Percentiles rank a stretch among this genome's conserved stretches.
phyloP scores from a whole-genome alignment of 2,113 vertebrate genomes.

The Peromyscus polionotus region DNA sequence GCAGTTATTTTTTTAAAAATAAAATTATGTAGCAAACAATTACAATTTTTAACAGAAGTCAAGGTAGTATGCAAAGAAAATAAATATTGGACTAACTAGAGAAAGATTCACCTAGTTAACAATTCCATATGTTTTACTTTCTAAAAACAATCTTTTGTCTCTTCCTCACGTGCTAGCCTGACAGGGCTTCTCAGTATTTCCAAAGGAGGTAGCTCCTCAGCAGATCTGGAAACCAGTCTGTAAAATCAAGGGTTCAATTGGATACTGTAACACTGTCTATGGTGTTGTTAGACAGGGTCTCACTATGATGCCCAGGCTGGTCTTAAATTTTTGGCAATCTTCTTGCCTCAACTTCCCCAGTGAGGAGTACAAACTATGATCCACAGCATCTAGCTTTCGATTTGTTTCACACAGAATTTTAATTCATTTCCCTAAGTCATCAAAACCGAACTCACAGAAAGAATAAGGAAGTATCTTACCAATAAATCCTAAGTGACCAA shows the following conservation, averaged over 20 bases:
- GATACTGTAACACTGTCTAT: not conserved
- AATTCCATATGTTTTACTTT: not conserved
- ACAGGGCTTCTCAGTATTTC: not conserved
- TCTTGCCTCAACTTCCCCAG: not conserved
- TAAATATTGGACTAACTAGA: conserved; percentile 13
- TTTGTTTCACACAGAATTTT: not conserved
- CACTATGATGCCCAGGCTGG: not conserved
- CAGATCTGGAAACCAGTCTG: not conserved
- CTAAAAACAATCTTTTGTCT: not conserved
- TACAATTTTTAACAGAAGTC: not conserved
- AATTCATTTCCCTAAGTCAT: not conserved
- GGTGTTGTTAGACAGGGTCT: not conserved
- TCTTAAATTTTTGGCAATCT: not conserved
- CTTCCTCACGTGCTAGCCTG: not conserved
- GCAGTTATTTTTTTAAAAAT: not conserved
- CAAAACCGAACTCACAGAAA: conserved; percentile 37
- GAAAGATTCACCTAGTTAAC: not conserved
- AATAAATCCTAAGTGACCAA: not conserved
- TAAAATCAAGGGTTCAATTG: not conserved
- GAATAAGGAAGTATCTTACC: not conserved
- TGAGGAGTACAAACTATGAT: not conserved
- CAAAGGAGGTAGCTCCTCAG: not conserved
- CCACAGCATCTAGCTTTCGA: not conserved
- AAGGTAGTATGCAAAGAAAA: not conserved
- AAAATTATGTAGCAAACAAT: not conserved